Evolutionary conservation across 2,797 vertebrate species (phyloP), one percentile per base, ranked within the genome.

Genomic region (Anguilla anguilla): DNA sequence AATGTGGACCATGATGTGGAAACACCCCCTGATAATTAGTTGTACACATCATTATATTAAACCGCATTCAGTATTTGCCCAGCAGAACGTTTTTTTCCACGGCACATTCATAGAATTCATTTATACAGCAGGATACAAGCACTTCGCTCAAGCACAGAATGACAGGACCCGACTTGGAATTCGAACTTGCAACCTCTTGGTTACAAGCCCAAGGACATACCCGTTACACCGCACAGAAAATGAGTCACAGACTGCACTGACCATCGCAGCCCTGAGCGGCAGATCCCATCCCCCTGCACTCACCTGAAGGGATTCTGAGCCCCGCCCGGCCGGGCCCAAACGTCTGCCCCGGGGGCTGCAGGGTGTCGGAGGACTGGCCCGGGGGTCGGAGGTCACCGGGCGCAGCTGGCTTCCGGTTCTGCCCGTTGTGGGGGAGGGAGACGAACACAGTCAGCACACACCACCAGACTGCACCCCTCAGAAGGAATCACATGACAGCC

Each of bases 311-410:
- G 3, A 83, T 53, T 61, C 59, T 88, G 1, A 83, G 84, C 83
- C 84, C 89, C 61, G 6, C 67, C 83, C 88, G 57, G 35, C 82
- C 87, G 22, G 89, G 86, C 22, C 83, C 88, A n/a, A 86, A 83
- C 2, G 88, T 22, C n/a, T 87, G 90, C 84, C 90, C 94, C 5
- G 95, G 94, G 59, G 90, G 96, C 88, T 95, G 95, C 86, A 97
- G 94, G 22, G 90, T 92, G 90, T 96, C 94, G 89, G 92, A 93
- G 88, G 86, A 93, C 92, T 93, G 93, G 88, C 72, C 92, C 0
- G 92, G 88, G 86, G 93, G 89, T 90, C 92, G 91, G 84, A 94
- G 93, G 91, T 96, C 91, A 17, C 89, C 93, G 1, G 92, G 94
- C 87, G 92, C 88, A 31, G 89, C 82, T 82, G 91, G 90, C 91